Conservation (phyloP, 37 sponge, comb jelly and placozoan genomes). For the Tethya wilhelma region DNA sequence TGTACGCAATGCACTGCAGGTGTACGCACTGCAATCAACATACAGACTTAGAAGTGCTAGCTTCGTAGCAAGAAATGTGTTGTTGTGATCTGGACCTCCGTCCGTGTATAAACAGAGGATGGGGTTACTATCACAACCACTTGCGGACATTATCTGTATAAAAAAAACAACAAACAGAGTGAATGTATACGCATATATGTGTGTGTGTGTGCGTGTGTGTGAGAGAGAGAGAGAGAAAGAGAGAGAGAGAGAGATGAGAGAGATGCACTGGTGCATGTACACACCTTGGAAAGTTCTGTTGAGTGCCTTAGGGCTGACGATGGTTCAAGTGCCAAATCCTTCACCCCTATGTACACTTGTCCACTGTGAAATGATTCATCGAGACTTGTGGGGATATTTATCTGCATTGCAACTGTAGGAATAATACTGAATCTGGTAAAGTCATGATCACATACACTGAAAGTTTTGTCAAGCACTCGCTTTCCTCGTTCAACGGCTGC, state of each 20-base stretch:
- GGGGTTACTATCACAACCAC: not conserved
- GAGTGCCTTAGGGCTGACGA: not conserved
- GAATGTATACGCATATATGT: not conserved
- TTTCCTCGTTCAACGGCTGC: constrained; percentile 28
- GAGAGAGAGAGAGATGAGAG: not conserved
- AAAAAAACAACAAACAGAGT: too few relatives aligned
- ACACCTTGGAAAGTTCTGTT: constrained; percentile 14
- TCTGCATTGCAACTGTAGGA: not conserved
- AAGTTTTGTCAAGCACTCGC: not conserved
- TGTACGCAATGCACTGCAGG: constrained; percentile 19
- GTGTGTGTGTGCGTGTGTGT: constrained; percentile 1
- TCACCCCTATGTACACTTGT: not conserved
- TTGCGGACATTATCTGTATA: constrained; percentile 2
- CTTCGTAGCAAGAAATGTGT: constrained; percentile 25
- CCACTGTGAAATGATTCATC: not conserved
- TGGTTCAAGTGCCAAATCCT: not conserved
- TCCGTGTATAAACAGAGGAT: constrained; percentile 11
- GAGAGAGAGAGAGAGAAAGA: not conserved
- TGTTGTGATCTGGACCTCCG: constrained; percentile 58
- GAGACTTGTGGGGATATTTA: constrained; percentile 3
- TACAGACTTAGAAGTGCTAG: constrained; percentile 20
- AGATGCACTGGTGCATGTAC: not conserved
- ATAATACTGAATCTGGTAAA: constrained; percentile 10
- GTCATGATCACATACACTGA: constrained; percentile 28
- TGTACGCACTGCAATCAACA: constrained; percentile 14